Conservation (phyloP, 2,797 vertebrate species). For the Telmatherina bonti region DNA sequence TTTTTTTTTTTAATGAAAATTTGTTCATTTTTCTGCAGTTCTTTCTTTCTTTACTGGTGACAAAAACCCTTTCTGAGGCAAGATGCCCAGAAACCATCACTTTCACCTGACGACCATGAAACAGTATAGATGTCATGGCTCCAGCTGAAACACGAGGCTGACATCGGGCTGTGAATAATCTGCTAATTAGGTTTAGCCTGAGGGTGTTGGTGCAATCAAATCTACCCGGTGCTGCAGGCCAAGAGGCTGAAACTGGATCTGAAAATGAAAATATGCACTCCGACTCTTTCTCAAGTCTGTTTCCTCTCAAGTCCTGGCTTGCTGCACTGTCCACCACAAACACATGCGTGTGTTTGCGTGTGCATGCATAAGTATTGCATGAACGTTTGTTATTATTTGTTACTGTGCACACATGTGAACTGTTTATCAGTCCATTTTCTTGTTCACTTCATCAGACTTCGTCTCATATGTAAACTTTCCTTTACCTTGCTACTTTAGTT, state of each 20-base stretch:
- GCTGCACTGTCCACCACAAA: conserved; percentile 25
- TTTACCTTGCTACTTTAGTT: too few relatives aligned
- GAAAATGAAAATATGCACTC: conserved; percentile 66
- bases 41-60: not conserved
- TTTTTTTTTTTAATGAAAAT: too few relatives aligned
- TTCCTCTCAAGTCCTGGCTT: conserved; percentile 66
- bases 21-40: not conserved
- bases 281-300: conserved; percentile 61
- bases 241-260: conserved; percentile 67
- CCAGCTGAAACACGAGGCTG: conserved; percentile 57
- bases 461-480: too few relatives aligned
- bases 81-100: conserved; percentile 20
- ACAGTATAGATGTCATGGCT: conserved; percentile 33
- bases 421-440: not conserved
- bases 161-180: conserved; percentile 74
- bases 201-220: conserved; percentile 74
- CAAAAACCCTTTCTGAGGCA: conserved; percentile 11
- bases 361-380: not conserved
- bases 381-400: not conserved
- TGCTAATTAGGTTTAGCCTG: conserved; percentile 77
- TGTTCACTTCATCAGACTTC: too few relatives aligned
- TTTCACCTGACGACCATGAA: conserved; percentile 41
- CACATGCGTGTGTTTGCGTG: conserved; percentile 19
- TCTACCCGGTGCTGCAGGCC: conserved; percentile 68
- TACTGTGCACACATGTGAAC: not conserved